A percentile compares a stretch with the other conserved stretches of the same genome.
Conservation (phyloP, 1,140 invertebrate species). For the Hydropsyche tenuis region DNA sequence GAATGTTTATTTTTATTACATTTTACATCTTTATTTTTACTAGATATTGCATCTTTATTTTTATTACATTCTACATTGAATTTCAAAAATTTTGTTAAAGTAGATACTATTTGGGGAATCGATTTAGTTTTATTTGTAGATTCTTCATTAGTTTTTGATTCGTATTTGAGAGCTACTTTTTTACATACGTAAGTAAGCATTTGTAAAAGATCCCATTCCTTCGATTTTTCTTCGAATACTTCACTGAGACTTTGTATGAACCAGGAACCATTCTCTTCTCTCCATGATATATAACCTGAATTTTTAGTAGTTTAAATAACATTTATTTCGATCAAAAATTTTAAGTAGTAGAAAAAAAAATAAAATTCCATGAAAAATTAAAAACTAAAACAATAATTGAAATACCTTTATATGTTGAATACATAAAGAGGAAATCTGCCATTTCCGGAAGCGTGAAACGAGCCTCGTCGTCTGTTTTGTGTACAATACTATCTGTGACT, state of each 20-base stretch:
- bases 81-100: constrained; percentile 23
- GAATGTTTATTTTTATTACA: too few relatives aligned
- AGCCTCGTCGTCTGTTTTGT: background rate
- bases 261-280: constrained; percentile 7
- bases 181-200: constrained; percentile 1
- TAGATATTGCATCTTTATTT: too few relatives aligned
- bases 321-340: too few relatives aligned
- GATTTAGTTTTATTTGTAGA: constrained; percentile 8
- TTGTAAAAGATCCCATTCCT: constrained; percentile 15
- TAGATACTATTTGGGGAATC: constrained; percentile 19
- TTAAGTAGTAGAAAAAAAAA: too few relatives aligned
- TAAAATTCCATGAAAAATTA: background rate
- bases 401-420: constrained; percentile 9
- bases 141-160: background rate
- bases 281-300: background rate
- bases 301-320: too few relatives aligned
- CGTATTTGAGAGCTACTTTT: constrained; percentile 5
- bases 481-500: background rate
- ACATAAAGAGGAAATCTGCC: constrained; percentile 2
- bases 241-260: constrained; percentile 11
- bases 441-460: background rate
- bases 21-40: too few relatives aligned
- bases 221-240: background rate
- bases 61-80: background rate
- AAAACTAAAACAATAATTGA: background rate